Evolutionary conservation across 2,888 invertebrate species (phyloP), one percentile per base, ranked within the genome.

Genomic region (Rhamnusium bicolor): DNA sequence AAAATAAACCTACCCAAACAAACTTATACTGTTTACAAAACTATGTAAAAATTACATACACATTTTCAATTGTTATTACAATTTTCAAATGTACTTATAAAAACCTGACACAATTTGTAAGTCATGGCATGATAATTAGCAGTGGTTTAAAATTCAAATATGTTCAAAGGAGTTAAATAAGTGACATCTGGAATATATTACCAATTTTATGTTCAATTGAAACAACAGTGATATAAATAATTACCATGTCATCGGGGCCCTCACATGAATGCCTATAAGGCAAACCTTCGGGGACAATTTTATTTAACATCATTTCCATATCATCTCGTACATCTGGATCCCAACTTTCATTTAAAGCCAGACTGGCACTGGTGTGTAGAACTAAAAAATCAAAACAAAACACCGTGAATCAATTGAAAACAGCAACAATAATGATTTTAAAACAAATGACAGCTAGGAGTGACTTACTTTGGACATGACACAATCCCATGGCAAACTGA

Each of bases 301-400:
- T 97, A 90, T 98, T 98, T 89, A 98, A 92, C 96, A 98, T 97
- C 97, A 98, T 98, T 91, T 98, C 98, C 97, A 98, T 98, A 89
- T 98, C 98, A 88, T 97, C 97, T 90, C 97, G 93, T 83, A 98
- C 98, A 89, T 97, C 96, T 80, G 97, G 97, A 91, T 98, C 98
- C 98, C 98, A 98, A 90, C 97, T 98, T 92, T 98, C 98, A 90
- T 98, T 98, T 88, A 98, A 91, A 83, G 97, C 96, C 89, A 98
- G 92, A 91, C 98, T 98, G 88, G 98, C 98, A 86, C 98, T 98
- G 86, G 98, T 98, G 91, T 98, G 98, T 90, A 98, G 93, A 89
- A 98, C 98, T 98, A 92, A 85, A 93, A 92, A 83, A 87, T 84
- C 70, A 73, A 62, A 69, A 72, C 46, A 69, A 65, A 19, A 24